Conservation (phyloP, 2,888 invertebrate genomes). For the Prenolepis imparis region DNA sequence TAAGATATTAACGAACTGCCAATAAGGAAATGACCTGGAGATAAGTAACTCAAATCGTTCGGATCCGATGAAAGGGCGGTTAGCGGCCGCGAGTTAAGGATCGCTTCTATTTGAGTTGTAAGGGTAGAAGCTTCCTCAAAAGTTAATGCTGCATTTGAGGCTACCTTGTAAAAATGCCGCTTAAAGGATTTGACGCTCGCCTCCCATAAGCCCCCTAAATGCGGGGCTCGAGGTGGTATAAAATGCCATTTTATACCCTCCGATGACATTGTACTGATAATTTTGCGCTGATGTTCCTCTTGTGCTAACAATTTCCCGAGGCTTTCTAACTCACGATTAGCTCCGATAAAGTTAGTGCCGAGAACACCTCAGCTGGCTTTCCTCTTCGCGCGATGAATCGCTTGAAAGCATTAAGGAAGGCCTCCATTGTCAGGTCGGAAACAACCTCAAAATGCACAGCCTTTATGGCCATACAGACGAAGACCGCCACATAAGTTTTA, state of each 20-base stretch:
- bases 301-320: not conserved
- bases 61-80: not conserved
- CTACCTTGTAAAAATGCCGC: not conserved
- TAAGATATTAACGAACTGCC: not conserved
- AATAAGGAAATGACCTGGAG: not conserved
- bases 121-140: not conserved
- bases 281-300: not conserved
- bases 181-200: not conserved
- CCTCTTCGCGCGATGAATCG: not conserved
- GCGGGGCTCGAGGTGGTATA: not conserved
- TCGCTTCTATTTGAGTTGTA: not conserved
- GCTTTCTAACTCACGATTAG: not conserved
- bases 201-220: not conserved
- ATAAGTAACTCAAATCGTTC: not conserved
- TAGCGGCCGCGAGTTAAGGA: not conserved
- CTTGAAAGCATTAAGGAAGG: not conserved
- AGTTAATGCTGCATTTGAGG: fast-evolving
- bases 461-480: conserved; percentile 52
- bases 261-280: not conserved
- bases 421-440: not conserved
- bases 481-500: not conserved
- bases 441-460: conserved; percentile 29
- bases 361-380: not conserved
- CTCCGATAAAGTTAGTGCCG: not conserved
- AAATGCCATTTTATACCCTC: not conserved